These are phyloP conservation scores for Crotalus horridus DNA, from an alignment of 2,113 vertebrate genomes.

Conservation along the genomic window DNA sequence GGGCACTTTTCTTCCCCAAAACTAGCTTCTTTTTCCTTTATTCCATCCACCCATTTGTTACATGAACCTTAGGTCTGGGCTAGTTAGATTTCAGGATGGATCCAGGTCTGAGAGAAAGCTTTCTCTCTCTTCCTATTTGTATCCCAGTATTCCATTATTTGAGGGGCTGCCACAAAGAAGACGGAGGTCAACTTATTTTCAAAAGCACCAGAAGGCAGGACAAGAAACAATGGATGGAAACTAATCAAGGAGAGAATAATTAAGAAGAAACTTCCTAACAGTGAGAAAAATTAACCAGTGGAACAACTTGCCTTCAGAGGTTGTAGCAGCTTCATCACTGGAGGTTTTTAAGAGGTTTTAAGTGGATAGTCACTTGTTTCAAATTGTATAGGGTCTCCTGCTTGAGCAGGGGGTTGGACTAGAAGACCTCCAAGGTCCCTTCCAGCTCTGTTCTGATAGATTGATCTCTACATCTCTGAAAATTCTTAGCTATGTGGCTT, in stretches of 20 bases:
- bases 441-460: neutral
- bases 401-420: neutral
- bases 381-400: neutral
- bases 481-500: neutral
- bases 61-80: neutral
- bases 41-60: neutral
- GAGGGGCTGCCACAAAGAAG: too few species aligned
- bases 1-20: neutral
- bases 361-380: too few species aligned
- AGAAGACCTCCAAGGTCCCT: neutral
- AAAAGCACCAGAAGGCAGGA: too few species aligned
- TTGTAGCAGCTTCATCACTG: too few species aligned
- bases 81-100: neutral
- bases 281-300: too few species aligned
- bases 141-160: too few species aligned
- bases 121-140: neutral
- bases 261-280: too few species aligned
- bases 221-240: too few species aligned
- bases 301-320: too few species aligned
- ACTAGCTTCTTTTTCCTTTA: neutral
- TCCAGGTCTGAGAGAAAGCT: neutral
- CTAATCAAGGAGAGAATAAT: too few species aligned
- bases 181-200: too few species aligned
- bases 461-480: neutral
- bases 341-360: too few species aligned